Conservation (phyloP, 2,113 vertebrate genomes). For the Corythaeola cristata region DNA sequence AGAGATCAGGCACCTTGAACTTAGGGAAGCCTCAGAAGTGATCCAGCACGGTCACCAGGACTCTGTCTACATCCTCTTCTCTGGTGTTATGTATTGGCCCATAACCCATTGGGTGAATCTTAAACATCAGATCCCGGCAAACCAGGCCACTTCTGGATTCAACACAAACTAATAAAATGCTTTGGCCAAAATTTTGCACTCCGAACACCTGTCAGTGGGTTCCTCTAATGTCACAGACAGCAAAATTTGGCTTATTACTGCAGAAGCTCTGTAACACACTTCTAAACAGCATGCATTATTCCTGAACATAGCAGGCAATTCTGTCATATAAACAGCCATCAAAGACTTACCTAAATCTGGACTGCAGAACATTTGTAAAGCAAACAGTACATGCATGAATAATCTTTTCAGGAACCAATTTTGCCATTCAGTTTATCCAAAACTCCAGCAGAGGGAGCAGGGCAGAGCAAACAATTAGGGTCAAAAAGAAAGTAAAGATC, state of each 20-base stretch:
- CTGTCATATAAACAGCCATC: conserved; percentile 43
- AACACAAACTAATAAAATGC: background rate
- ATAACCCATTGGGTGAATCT: background rate
- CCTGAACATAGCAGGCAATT: background rate
- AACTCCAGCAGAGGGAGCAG: conserved; percentile 78
- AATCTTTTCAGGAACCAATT: conserved; percentile 66
- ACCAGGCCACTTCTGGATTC: background rate
- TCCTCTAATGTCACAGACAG: background rate
- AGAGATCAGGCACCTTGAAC: background rate
- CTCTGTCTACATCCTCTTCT: background rate
- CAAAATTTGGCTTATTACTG: background rate
- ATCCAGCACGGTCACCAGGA: background rate
- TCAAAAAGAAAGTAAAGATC: conserved; percentile 67
- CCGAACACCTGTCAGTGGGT: background rate
- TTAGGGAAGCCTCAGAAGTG: background rate
- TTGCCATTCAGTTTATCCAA: conserved; percentile 71
- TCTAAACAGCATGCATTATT: background rate
- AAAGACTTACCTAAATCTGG: conserved; percentile 49
- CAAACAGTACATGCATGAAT: conserved; percentile 61
- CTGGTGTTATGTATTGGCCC: background rate
- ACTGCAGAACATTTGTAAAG: conserved; percentile 57
- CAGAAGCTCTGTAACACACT: background rate
- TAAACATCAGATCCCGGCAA: background rate
- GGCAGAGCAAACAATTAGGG: conserved; percentile 60
- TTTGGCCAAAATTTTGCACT: background rate